These are phyloP conservation scores for Pasiphila rectangulata DNA, from an alignment of 2,888 invertebrate genomes.

Conservation along the genomic window DNA sequence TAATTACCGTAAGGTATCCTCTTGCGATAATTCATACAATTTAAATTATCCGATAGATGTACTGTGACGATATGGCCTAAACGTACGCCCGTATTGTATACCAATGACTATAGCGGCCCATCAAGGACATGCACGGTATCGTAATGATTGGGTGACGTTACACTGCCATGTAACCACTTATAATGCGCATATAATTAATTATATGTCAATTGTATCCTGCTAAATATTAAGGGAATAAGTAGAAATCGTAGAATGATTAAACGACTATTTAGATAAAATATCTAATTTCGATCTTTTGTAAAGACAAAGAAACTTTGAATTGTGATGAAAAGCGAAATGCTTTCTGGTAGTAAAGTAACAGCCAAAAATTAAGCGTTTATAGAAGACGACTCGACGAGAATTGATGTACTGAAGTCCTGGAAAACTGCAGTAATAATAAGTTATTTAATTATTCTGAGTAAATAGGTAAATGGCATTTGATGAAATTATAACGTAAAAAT, in stretches of 20 bases:
- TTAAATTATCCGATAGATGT: too few species aligned
- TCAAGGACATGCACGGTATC: background rate
- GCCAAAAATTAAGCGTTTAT: too few species aligned
- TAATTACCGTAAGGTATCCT: too few species aligned
- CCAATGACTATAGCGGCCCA: background rate
- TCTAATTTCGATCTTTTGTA: background rate
- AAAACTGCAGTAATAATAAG: too few species aligned
- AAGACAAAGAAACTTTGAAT: background rate
- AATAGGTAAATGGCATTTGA: background rate
- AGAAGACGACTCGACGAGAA: too few species aligned
- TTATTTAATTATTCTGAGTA: background rate
- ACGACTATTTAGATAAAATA: background rate
- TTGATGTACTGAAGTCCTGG: too few species aligned
- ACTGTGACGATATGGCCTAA: background rate
- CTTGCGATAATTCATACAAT: too few species aligned
- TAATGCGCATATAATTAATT: background rate
- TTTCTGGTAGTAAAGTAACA: too few species aligned
- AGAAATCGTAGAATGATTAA: background rate
- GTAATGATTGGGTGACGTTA: conserved; percentile 3
- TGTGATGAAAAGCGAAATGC: too few species aligned
- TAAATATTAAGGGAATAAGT: background rate
- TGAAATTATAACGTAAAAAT: background rate
- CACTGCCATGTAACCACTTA: conserved; percentile 11
- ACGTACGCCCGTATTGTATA: background rate
- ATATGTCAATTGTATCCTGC: conserved; percentile 6